A percentile compares a stretch with the other conserved stretches of the same genome.
Evolutionary conservation across 2,888 invertebrate species (phyloP).

Genomic region (Syrphus vitripennis): DNA sequence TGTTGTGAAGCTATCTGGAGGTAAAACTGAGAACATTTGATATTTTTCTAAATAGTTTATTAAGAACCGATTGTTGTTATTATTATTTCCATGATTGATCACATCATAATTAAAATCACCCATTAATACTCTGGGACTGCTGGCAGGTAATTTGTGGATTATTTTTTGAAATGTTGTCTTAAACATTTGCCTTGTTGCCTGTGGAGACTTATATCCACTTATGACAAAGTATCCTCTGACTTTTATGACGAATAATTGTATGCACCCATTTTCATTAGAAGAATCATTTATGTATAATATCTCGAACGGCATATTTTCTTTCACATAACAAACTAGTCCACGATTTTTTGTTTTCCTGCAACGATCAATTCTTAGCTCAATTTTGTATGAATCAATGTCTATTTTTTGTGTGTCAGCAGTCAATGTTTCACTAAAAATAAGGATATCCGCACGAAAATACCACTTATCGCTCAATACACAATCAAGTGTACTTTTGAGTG

Average conservation of each 20-base stretch:
- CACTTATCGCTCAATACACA: background rate
- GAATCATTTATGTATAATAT: background rate
- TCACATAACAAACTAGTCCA: background rate
- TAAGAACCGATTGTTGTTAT: too few relatives aligned
- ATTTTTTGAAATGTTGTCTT: too few relatives aligned
- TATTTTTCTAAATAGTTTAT: too few relatives aligned
- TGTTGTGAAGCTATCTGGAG: too few relatives aligned
- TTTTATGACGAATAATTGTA: background rate
- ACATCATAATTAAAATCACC: too few relatives aligned
- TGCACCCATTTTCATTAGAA: background rate
- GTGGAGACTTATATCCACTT: too few relatives aligned
- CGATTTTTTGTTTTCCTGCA: background rate
- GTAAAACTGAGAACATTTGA: too few relatives aligned
- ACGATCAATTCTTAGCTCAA: background rate
- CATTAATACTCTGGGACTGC: too few relatives aligned
- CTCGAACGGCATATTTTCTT: background rate
- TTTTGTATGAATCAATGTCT: background rate
- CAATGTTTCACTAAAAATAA: background rate
- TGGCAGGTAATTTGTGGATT: too few relatives aligned
- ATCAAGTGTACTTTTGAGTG: background rate
- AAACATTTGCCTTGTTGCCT: too few relatives aligned
- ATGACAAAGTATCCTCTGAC: background rate
- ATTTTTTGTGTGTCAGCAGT: background rate
- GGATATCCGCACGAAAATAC: background rate
- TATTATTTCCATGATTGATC: too few relatives aligned